Base-by-base conservation (phyloP, 2,888 invertebrate genomes). In the Eucriotettix oculatus region DNA sequence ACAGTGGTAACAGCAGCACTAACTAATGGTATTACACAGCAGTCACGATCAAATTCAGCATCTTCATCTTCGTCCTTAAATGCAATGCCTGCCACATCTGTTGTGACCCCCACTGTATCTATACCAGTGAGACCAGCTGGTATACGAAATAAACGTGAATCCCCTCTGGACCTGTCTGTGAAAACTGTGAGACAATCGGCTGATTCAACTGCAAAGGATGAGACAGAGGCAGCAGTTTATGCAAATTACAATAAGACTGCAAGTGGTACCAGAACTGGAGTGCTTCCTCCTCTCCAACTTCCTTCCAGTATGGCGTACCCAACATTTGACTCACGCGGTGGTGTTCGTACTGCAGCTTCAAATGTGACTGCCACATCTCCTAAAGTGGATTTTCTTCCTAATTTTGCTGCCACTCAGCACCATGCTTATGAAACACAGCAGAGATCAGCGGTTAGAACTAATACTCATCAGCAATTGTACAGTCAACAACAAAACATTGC, bases 161-260 rank as follows among this genome's bases (percentile, higher is more conserved):
- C 89, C 11, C 92, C 91, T 0, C 74, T 93, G 62, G 93, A 93
- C 74, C 77, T 93, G 58, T 92, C 92, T 0, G 89, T 92, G 55
- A 91, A 92, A 72, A 92, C 91, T 1, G 85, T 92, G 0, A 84
- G 90, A 70, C 90, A 90, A 58, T 86, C 90, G 7, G 90, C 92
- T 0, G 91, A 92, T 73, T 91, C 91, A 0, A 91, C 92, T 1
- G 85, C 87, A 14, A 81, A 82, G 68, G 85, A 86, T 68, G 82
- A 82, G 59, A 72, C 76, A 14, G 82, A 83, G 3, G 29, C 29
- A 29, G 29, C 29, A 29, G 29, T 29, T 29, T 29, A 29, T 29
- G 29, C 29, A 29, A 29, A 29, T 29, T 29, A 29, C 29, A 29
- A 29, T 29, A 29, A 29, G 29, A 29, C 66, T 66, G 68, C 17